Evolutionary conservation across 1,140 invertebrate genomes (phyloP).

Genomic region (Pentalonia nigronervosa): DNA sequence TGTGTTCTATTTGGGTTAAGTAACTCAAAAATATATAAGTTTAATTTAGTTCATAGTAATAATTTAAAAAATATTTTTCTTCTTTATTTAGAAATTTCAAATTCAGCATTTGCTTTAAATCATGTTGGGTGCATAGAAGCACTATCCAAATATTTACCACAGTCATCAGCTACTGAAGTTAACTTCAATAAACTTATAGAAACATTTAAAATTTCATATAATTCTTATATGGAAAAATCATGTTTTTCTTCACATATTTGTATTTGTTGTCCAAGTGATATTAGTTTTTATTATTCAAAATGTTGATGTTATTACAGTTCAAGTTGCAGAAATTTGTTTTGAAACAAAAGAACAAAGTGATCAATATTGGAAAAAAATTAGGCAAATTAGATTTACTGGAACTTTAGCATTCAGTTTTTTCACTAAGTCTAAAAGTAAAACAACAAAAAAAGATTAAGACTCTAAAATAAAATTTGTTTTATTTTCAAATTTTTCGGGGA

Average conservation of each 20-base stretch:
- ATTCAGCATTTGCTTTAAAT: not conserved
- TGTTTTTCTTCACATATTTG: not conserved
- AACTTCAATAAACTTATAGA: no score
- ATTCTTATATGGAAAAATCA: not conserved
- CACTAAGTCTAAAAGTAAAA: not conserved
- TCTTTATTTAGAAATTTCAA: not conserved
- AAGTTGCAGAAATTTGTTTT: not conserved
- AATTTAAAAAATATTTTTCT: not conserved
- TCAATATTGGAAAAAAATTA: not conserved
- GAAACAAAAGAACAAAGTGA: not conserved
- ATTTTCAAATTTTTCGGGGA: slow-evolving; percentile 3
- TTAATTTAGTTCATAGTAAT: no score
- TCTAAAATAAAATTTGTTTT: not conserved
- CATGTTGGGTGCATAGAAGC: not conserved
- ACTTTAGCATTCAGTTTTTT: not conserved
- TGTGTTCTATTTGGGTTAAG: no score
- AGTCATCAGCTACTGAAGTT: not conserved
- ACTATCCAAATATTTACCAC: not conserved
- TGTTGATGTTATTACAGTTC: not conserved
- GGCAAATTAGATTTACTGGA: slow-evolving; percentile 3
- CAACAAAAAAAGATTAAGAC: not conserved
- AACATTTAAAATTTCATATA: not conserved
- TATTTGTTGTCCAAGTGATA: not conserved
- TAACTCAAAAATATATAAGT: no score
- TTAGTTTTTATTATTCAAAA: not conserved